A percentile compares a stretch with the other conserved stretches of the same genome.
These are phyloP conservation scores for Dicerorhinus sumatrensis DNA, from an alignment of 2,113 vertebrate genomes.

Conservation along the genomic window DNA sequence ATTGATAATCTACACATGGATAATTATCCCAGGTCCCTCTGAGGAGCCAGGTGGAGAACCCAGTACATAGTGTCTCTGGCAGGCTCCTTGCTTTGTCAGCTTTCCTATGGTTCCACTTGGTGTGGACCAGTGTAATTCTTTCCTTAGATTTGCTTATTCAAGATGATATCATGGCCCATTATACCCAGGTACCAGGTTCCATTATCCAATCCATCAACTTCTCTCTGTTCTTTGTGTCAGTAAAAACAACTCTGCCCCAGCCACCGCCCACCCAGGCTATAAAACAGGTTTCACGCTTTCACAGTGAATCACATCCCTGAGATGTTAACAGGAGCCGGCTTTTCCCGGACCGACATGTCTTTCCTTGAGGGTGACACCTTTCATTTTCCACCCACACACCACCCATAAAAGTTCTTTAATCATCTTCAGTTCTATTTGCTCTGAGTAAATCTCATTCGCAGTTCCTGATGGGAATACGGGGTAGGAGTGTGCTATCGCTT, in stretches of 20 bases:
- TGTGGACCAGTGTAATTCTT: constrained; percentile 6
- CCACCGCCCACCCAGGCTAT: constrained; percentile 55
- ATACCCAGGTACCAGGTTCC: constrained; percentile 59
- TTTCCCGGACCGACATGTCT: constrained; percentile 73
- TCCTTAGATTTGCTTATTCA: constrained; percentile 65
- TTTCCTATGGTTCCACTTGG: constrained; percentile 34
- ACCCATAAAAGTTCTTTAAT: constrained; percentile 73
- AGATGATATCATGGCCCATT: constrained; percentile 73
- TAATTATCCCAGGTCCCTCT: background rate
- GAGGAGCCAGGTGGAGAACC: background rate
- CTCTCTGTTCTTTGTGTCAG: constrained; percentile 61
- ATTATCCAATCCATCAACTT: constrained; percentile 69
- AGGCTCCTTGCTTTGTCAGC: constrained; percentile 33
- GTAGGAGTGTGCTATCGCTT: constrained; percentile 43
- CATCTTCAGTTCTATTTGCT: constrained; percentile 71
- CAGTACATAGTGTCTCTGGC: background rate
- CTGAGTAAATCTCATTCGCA: constrained; percentile 61
- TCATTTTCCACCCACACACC: constrained; percentile 80
- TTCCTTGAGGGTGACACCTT: constrained; percentile 75
- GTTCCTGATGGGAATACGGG: constrained; percentile 28
- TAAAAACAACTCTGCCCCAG: constrained; percentile 67
- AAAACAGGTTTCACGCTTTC: constrained; percentile 78
- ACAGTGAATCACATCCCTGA: constrained; percentile 74
- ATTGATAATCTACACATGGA: background rate
- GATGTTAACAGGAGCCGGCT: constrained; percentile 68